Evolutionary conservation across 1,140 invertebrate species (phyloP), one percentile per base, ranked within the genome.

Genomic region (Drosophila neocordata): DNA sequence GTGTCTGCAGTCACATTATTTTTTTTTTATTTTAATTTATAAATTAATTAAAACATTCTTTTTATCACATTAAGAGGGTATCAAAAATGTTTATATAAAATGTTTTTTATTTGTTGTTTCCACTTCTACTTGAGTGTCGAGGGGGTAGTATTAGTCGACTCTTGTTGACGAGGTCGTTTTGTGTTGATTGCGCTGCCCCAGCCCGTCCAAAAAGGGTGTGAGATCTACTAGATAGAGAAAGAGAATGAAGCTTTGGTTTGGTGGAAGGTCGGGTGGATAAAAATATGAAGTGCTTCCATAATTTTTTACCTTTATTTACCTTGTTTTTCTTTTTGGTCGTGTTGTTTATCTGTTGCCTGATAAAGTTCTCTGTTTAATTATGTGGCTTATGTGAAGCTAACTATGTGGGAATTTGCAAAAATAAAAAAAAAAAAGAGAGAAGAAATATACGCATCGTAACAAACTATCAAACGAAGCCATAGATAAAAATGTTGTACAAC

Each of bases 101-200:
- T 1, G 11, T 20, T 48, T 48, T 4, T 48, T 48, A 2, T 20
- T 20, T 22, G 9, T 18, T 41, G 59, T 24, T 20, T 37, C 65
- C 66, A 57, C 53, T 34, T 51, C 62, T 67, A 65, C 76, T 87
- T 87, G 66, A 72, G 83, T 69, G 75, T 79, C 66, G 65, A 75
- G 78, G 78, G 58, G 71, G 66, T 76, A 78, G 41, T 0, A 15
- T 13, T 6, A 48, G 6, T 44, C 18, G 8, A 18, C 41, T 48
- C 41, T 70, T 88, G 82, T 87, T 82, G 83, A 83, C 82, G 83
- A 88, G 83, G 79, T 87, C 82, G 82, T 87, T 88, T 87, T 87
- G 84, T 83, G 82, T 83, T 87, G 82, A 87, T 87, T 87, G 78
- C 82, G 63, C 61, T 67, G 67, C 52, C 68, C 58, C 59, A 59